phyloP scores from a whole-genome alignment of 2,888 invertebrate genomes.

The Melipona bicolor region DNA sequence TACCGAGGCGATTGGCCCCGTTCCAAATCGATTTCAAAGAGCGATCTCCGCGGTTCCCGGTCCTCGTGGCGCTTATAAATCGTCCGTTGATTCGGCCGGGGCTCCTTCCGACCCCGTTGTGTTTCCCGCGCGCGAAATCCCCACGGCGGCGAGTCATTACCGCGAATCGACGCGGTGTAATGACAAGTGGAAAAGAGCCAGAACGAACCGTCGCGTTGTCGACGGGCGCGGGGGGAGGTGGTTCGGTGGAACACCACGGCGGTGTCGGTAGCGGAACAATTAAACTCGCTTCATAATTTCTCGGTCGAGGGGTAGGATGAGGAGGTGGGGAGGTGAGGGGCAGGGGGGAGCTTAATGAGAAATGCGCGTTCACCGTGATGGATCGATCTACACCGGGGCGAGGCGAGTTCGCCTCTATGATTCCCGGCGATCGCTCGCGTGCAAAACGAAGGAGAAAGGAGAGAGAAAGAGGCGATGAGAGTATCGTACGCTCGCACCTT shows the following conservation, averaged over 20 bases:
- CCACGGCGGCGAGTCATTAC: slow-evolving; percentile 72
- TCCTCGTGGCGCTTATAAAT: slow-evolving; percentile 39
- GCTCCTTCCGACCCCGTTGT: neutral
- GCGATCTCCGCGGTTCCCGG: slow-evolving; percentile 48
- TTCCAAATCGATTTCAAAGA: slow-evolving; percentile 84
- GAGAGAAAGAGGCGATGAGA: slow-evolving; percentile 20
- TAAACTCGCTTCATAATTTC: slow-evolving; percentile 78
- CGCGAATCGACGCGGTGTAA: slow-evolving; percentile 67
- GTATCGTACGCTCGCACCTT: slow-evolving; percentile 14
- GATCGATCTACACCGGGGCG: slow-evolving; percentile 66
- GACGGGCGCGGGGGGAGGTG: no score
- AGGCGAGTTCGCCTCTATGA: slow-evolving; percentile 6
- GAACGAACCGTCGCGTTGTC: slow-evolving; percentile 25
- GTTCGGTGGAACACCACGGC: slow-evolving; percentile 5
- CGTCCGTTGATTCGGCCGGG: neutral
- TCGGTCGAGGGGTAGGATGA: slow-evolving; percentile 42
- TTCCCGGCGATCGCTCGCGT: slow-evolving; percentile 53
- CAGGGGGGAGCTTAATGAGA: slow-evolving; percentile 72
- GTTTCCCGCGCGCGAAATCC: slow-evolving; percentile 18
- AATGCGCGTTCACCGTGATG: slow-evolving; percentile 74
- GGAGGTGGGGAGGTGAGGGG: no score
- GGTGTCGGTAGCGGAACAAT: slow-evolving; percentile 70
- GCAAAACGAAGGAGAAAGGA: slow-evolving; percentile 60
- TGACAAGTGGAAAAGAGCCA: slow-evolving; percentile 70
- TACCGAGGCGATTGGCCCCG: slow-evolving; percentile 78